Conservation (phyloP, 2,888 invertebrate species). For the Nasonovia ribisnigri region DNA sequence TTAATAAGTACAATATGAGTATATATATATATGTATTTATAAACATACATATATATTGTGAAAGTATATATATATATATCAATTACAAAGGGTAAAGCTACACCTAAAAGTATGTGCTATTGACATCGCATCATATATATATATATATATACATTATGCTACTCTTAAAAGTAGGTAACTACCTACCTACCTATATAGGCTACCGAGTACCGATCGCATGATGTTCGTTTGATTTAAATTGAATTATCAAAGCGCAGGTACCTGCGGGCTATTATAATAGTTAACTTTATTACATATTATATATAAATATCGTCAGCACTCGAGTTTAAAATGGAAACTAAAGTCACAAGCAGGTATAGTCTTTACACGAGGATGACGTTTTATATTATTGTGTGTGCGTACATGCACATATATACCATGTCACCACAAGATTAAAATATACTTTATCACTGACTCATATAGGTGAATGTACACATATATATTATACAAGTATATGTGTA, state of each 20-base stretch:
- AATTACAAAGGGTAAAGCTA: neutral
- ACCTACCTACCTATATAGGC: too few species aligned
- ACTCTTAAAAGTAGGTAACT: too few species aligned
- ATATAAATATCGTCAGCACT: neutral
- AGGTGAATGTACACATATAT: neutral
- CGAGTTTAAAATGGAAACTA: neutral
- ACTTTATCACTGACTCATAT: constrained; percentile 32
- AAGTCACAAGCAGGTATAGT: neutral
- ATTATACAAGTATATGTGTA: neutral
- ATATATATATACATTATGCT: too few species aligned
- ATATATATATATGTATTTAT: neutral
- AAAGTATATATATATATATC: too few species aligned
- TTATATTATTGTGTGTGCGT: neutral
- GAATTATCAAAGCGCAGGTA: neutral
- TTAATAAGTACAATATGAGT: neutral
- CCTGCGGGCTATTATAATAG: neutral
- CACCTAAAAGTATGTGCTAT: neutral
- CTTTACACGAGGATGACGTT: neutral
- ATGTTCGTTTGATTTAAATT: neutral
- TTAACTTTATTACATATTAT: neutral
- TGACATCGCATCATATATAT: neutral
- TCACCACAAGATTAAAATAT: neutral
- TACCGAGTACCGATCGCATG: too few species aligned
- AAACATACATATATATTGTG: neutral
- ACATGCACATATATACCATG: neutral